Evolutionary conservation across 2,797 vertebrate species (phyloP), one percentile per base, ranked within the genome.

Genomic region (Neostethus bicornis): DNA sequence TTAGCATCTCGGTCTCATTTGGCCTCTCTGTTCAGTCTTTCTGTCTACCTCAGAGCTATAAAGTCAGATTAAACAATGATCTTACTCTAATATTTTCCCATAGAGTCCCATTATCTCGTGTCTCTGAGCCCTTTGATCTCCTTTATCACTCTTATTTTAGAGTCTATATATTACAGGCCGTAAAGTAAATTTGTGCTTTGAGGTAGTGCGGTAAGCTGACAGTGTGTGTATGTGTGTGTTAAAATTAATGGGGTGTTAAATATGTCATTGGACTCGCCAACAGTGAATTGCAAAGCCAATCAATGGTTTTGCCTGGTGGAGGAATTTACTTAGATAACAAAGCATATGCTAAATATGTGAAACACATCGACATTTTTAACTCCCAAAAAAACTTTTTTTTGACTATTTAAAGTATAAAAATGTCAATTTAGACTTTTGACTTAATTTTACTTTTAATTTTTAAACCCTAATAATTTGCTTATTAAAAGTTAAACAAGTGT

Each of bases 241-340:
- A 69, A 75, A 51, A 66, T 80, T 75, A 61, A 69, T 17, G 4
- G 59, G 78, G 72, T 80, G 54, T 71, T 46, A 86, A 84, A 81
- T 60, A 68, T 31, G 34, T 73, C 75, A 81, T 28, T 19, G n/a
- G 58, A 32, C 61, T 49, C 54, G 58, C 67, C 61, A 66, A 65
- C 61, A 67, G 25, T 51, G 54, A 46, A 66, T 51, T 73, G 61
- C 72, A 55, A 23, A 70, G 61, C 67, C 67, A 60, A 67, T 83
- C 51, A 62, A 81, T 85, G 65, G 53, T 35, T 70, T 55, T 37
- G 42, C 44, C 29, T 37, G 49, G 64, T 70, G 35, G 57, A 24
- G 47, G 32, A 32, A 39, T 39, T 14, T 25, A 4, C 11, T 2
- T 11, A 16, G 16, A 24, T 3, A 37, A 12, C 17, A 37, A 24